phyloP scores from a whole-genome alignment of 2,797 vertebrate genomes.

The Petrocephalus schoutedeni region DNA sequence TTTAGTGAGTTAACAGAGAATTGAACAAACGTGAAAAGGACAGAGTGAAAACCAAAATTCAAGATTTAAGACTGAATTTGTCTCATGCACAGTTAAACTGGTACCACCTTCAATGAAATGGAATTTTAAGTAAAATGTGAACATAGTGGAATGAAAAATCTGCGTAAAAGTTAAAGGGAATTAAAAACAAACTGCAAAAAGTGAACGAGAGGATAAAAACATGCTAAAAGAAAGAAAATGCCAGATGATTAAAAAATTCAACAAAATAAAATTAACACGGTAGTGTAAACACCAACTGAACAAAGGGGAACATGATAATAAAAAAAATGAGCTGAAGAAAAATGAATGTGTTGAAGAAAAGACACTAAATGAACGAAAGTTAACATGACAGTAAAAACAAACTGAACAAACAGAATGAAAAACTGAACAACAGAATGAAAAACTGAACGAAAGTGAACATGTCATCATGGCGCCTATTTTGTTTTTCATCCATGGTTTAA shows the following conservation, averaged over 20 bases:
- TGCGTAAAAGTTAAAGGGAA: background rate
- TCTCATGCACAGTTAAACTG: background rate
- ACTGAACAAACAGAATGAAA: background rate
- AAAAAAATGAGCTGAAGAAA: background rate
- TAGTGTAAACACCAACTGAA: background rate
- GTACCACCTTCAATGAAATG: background rate
- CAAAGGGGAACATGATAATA: background rate
- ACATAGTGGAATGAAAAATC: background rate
- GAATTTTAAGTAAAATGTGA: background rate
- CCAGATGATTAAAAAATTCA: background rate
- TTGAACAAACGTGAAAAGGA: conserved; percentile 22
- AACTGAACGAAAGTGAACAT: background rate
- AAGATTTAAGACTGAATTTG: background rate
- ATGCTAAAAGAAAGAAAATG: background rate
- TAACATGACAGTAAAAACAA: background rate
- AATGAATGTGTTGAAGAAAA: background rate
- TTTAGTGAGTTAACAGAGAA: conserved; percentile 48
- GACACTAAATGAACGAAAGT: no score
- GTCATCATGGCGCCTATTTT: background rate
- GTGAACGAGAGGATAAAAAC: background rate
- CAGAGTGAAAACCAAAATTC: background rate
- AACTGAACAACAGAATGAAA: no score
- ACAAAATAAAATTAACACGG: background rate
- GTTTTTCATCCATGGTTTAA: background rate
- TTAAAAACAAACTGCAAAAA: background rate